These are phyloP conservation scores for Drosophila eugracilis DNA, from an alignment of 1,140 invertebrate species.

Conservation along the genomic window DNA sequence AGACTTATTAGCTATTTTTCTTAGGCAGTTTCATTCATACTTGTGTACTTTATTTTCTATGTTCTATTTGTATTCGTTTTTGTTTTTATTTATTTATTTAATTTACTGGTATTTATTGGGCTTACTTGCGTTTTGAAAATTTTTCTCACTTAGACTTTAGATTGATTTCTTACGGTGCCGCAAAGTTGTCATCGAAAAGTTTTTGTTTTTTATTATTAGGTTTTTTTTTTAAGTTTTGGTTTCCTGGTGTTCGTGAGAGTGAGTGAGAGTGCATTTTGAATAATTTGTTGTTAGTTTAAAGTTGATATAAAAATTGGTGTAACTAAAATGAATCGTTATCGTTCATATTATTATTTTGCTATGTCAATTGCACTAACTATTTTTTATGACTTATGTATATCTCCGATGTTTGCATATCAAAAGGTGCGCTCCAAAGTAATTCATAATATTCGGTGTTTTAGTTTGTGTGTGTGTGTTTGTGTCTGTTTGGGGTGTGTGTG, in stretches of 20 bases:
- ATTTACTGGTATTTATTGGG: slow-evolving; percentile 55
- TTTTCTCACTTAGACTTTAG: slow-evolving; percentile 41
- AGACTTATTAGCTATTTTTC: slow-evolving; percentile 70
- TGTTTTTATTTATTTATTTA: too few species aligned
- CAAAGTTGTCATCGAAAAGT: slow-evolving; percentile 67
- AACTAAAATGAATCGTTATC: slow-evolving; percentile 67
- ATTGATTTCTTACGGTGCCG: slow-evolving; percentile 62
- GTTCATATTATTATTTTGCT: slow-evolving; percentile 53
- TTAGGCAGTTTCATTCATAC: slow-evolving; percentile 82
- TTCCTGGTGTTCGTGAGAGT: slow-evolving; percentile 47
- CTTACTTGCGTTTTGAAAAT: slow-evolving; percentile 40
- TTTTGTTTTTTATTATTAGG: slow-evolving; percentile 28
- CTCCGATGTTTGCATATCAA: slow-evolving; percentile 50
- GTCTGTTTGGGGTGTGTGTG: slow-evolving; percentile 35
- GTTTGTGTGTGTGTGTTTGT: slow-evolving; percentile 13
- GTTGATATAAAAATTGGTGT: slow-evolving; percentile 65
- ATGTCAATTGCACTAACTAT: slow-evolving; percentile 71
- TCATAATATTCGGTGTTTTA: slow-evolving; percentile 15
- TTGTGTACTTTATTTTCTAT: slow-evolving; percentile 64
- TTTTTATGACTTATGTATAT: slow-evolving; percentile 60
- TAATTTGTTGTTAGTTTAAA: slow-evolving; percentile 56
- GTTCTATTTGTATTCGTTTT: slow-evolving; percentile 51
- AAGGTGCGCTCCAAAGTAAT: slow-evolving; percentile 74
- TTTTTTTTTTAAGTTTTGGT: slow-evolving; percentile 7
- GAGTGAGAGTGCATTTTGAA: slow-evolving; percentile 66